Percentiles rank a stretch among this genome's conserved stretches.
These are phyloP conservation scores for Zaprionus nigranus DNA, from an alignment of 1,140 invertebrate genomes.

Conservation along the genomic window DNA sequence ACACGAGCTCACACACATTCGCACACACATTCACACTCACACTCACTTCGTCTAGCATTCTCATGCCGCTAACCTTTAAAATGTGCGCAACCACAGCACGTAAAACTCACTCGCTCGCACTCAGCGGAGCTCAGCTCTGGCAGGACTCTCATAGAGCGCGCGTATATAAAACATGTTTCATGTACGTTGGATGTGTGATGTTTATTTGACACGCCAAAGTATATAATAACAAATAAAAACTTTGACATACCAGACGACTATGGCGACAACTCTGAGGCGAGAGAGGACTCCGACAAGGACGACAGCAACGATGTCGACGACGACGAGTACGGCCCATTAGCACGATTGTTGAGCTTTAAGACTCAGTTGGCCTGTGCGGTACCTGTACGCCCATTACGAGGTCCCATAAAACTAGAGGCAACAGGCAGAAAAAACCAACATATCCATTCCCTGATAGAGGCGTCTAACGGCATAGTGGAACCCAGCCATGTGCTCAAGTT, in stretches of 20 bases:
- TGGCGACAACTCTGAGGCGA: slow-evolving; percentile 12
- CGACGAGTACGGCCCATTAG: slow-evolving; percentile 77
- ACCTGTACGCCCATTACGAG: slow-evolving; percentile 68
- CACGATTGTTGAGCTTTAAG: slow-evolving; percentile 81
- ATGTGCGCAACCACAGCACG: slow-evolving; percentile 77
- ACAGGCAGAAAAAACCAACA: slow-evolving; percentile 16
- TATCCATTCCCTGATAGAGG: slow-evolving; percentile 13
- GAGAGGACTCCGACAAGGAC: slow-evolving; percentile 39
- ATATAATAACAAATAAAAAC: slow-evolving; percentile 83
- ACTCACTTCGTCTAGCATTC: slow-evolving; percentile 33
- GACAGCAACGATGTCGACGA: slow-evolving; percentile 1
- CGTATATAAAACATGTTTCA: slow-evolving; percentile 79
- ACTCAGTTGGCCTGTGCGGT: slow-evolving; percentile 47
- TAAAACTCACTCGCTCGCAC: slow-evolving; percentile 33
- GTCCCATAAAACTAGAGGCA: slow-evolving; percentile 68
- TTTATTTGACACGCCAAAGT: slow-evolving; percentile 83
- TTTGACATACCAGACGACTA: slow-evolving; percentile 61
- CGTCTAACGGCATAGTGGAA: background rate
- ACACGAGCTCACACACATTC: slow-evolving; percentile 53
- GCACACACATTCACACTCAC: slow-evolving; percentile 19
- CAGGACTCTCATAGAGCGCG: slow-evolving; percentile 36
- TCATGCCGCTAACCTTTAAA: slow-evolving; percentile 62
- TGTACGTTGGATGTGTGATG: slow-evolving; percentile 79
- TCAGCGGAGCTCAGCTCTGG: background rate
- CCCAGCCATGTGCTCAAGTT: slow-evolving; percentile 48